Conservation (phyloP, 1,140 invertebrate genomes). For the Pogonomyrmex californicus region DNA sequence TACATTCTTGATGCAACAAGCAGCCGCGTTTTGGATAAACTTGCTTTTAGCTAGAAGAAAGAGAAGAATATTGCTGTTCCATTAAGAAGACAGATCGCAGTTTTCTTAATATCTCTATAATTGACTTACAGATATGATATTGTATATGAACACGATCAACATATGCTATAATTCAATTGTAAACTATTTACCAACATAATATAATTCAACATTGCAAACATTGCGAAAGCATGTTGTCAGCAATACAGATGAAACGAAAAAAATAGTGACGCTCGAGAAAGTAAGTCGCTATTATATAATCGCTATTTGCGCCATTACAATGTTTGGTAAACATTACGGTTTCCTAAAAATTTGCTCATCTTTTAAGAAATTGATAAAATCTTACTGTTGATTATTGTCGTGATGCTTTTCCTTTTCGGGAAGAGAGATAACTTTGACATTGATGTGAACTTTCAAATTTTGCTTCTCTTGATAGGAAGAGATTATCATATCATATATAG, state of each 20-base stretch:
- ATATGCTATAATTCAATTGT: not conserved
- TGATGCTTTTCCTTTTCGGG: not conserved
- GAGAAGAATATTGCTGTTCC: slow-evolving; percentile 3
- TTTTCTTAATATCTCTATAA: not conserved
- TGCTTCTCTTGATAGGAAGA: not conserved
- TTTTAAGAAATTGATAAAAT: slow-evolving; percentile 12
- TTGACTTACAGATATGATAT: not conserved
- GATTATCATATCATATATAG: slow-evolving; percentile 7
- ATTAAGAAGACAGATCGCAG: not conserved
- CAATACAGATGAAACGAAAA: not conserved
- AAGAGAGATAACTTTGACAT: not conserved
- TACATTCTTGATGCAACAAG: not conserved
- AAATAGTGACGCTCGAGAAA: not conserved
- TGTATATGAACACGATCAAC: not conserved
- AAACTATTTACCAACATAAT: not conserved
- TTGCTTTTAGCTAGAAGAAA: not conserved
- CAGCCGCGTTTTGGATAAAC: not conserved
- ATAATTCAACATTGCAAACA: too few species aligned
- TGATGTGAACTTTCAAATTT: not conserved
- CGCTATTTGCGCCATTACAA: slow-evolving; percentile 17
- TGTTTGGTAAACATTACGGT: not conserved
- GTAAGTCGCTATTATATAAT: not conserved
- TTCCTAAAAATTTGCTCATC: not conserved
- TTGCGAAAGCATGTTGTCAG: not conserved
- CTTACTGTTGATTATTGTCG: not conserved